These are phyloP conservation scores for Philonicus albiceps DNA, from an alignment of 2,888 invertebrate species.

Conservation along the genomic window DNA sequence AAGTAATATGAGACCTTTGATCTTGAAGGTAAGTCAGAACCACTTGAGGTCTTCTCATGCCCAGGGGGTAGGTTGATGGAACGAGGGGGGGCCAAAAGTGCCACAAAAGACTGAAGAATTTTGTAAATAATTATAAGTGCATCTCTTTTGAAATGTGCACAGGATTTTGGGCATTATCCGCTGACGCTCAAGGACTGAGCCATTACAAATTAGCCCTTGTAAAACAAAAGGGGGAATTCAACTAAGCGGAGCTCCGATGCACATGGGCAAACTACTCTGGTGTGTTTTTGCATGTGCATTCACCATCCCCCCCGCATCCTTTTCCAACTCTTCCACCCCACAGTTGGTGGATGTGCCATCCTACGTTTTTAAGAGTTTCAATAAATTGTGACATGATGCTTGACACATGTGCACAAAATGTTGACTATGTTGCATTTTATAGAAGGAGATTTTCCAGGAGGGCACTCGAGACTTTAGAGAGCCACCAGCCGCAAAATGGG, in stretches of 20 bases:
- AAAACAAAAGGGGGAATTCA: neutral
- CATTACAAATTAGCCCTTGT: slow-evolving; percentile 16
- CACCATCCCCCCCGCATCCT: neutral
- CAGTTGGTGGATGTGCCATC: neutral
- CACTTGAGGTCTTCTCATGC: neutral
- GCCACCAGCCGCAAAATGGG: slow-evolving; percentile 8
- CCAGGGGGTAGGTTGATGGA: neutral
- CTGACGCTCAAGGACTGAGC: neutral
- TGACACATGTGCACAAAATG: slow-evolving; percentile 41
- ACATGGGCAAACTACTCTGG: neutral
- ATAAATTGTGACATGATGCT: slow-evolving; percentile 38
- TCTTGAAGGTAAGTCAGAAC: neutral
- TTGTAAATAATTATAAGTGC: slow-evolving; percentile 28
- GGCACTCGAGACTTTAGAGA: slow-evolving; percentile 1
- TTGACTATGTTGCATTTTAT: slow-evolving; percentile 41
- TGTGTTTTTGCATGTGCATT: neutral
- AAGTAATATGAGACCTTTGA: neutral
- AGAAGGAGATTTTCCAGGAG: slow-evolving; percentile 4
- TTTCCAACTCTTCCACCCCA: too few relatives aligned
- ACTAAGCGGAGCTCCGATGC: neutral
- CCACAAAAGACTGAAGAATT: slow-evolving; percentile 12
- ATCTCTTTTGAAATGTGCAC: neutral
- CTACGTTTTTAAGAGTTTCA: slow-evolving; percentile 9
- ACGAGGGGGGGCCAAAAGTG: neutral
- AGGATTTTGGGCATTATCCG: slow-evolving; percentile 9